Conservation (phyloP, 2,888 invertebrate genomes). For the Melipona bicolor region DNA sequence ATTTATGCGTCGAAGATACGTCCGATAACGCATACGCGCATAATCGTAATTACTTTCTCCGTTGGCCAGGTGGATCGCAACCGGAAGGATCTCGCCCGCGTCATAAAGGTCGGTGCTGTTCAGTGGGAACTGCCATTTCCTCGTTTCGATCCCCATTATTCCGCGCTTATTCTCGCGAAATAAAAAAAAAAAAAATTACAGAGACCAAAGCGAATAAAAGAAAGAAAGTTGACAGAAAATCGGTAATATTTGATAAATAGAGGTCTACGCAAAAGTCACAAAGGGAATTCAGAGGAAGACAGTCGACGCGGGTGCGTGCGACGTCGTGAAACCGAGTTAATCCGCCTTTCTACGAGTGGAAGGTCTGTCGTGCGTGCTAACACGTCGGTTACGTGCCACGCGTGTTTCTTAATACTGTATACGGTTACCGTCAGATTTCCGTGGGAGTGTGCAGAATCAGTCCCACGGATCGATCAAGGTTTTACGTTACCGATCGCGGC, state of each 20-base stretch:
- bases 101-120: slow-evolving; percentile 30
- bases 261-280: not conserved
- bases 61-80: slow-evolving; percentile 1
- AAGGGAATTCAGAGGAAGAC: slow-evolving; percentile 16
- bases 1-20: slow-evolving; percentile 16
- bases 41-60: slow-evolving; percentile 61
- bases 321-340: slow-evolving; percentile 28
- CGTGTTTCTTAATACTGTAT: slow-evolving; percentile 71
- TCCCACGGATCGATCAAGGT: slow-evolving; percentile 81
- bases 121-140: slow-evolving; percentile 24
- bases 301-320: slow-evolving; percentile 22
- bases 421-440: slow-evolving; percentile 74
- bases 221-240: too few species aligned
- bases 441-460: slow-evolving; percentile 78
- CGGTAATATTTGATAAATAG: too few species aligned
- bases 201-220: too few species aligned
- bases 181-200: too few species aligned
- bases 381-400: slow-evolving; percentile 64
- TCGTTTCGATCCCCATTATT: slow-evolving; percentile 4
- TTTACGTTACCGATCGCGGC: slow-evolving; percentile 73
- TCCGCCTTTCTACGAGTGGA: slow-evolving; percentile 52
- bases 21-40: slow-evolving; percentile 27
- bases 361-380: slow-evolving; percentile 41
- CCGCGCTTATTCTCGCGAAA: too few species aligned
- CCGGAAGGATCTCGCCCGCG: slow-evolving; percentile 38